Percentiles rank a stretch among this genome's conserved stretches.
Conservation (phyloP, 1,140 invertebrate genomes). For the Meloidogyne chitwoodi region DNA sequence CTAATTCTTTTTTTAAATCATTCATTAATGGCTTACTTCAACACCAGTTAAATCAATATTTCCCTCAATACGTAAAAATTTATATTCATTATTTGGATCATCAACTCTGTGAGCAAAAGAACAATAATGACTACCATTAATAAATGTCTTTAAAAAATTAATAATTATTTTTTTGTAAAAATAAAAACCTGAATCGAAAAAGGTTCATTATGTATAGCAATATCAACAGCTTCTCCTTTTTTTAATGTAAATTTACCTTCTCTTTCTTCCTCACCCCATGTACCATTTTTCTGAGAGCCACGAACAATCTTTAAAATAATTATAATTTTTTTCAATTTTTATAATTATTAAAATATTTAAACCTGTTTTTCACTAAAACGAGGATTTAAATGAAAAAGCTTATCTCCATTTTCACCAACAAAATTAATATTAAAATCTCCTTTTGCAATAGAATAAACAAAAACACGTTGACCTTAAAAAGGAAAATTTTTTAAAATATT, state of each 20-base stretch:
- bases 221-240: constrained; percentile 53
- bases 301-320: constrained; percentile 43
- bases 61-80: constrained; percentile 48
- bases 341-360: not conserved
- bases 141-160: constrained; percentile 42
- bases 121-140: constrained; percentile 47
- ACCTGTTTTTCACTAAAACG: constrained; percentile 50
- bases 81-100: constrained; percentile 48
- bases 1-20: not conserved
- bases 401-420: constrained; percentile 42
- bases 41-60: constrained; percentile 54
- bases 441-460: constrained; percentile 55
- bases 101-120: constrained; percentile 52
- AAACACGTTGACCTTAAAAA: constrained; percentile 44
- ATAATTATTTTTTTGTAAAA: constrained; percentile 1
- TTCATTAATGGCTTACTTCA: constrained; percentile 40
- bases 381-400: constrained; percentile 58
- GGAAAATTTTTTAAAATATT: not conserved
- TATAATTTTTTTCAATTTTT: not conserved
- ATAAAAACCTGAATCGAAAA: constrained; percentile 46
- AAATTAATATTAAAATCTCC: constrained; percentile 56
- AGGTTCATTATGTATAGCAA: constrained; percentile 54
- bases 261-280: constrained; percentile 55
- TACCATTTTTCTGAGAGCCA: constrained; percentile 37
- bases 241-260: constrained; percentile 55